Percentiles rank a stretch among this genome's conserved stretches.
Conservation (phyloP, 2,888 invertebrate species). For the Ypsolopha sequella region DNA sequence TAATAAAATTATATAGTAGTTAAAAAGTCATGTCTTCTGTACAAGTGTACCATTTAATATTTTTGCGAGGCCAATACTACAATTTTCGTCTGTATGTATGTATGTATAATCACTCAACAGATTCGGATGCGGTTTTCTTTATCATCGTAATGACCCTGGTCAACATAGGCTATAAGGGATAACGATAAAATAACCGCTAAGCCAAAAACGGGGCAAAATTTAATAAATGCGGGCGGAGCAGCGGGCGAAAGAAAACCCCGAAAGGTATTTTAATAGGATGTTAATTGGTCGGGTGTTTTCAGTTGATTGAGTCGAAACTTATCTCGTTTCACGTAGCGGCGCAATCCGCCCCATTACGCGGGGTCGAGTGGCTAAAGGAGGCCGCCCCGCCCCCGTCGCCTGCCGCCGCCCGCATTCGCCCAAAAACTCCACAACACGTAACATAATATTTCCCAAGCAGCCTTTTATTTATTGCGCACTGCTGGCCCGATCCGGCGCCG, state of each 20-base stretch:
- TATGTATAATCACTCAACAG: too few relatives aligned
- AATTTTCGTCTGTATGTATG: too few relatives aligned
- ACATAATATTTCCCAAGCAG: constrained; percentile 68
- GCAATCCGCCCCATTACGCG: constrained; percentile 37
- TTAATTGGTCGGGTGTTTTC: constrained; percentile 5
- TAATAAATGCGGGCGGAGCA: too few relatives aligned
- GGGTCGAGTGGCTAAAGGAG: constrained; percentile 44
- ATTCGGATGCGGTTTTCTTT: too few relatives aligned
- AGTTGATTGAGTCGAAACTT: constrained; percentile 14
- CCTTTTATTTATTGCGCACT: constrained; percentile 64
- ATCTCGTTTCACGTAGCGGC: constrained; percentile 29
- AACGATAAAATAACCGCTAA: too few relatives aligned
- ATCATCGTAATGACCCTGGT: too few relatives aligned
- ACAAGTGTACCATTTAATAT: too few relatives aligned
- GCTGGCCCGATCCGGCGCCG: constrained; percentile 49
- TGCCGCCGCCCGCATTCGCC: constrained; percentile 36
- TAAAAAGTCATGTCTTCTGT: too few relatives aligned
- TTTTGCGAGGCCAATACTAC: too few relatives aligned
- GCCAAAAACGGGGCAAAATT: too few relatives aligned
- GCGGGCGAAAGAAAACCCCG: background rate
- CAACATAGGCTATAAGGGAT: too few relatives aligned
- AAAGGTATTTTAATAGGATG: background rate
- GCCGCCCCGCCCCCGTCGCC: constrained; percentile 26
- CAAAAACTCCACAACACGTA: constrained; percentile 59
- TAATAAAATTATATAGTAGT: too few relatives aligned